Evolutionary conservation across 2,888 invertebrate species (phyloP), one percentile per base, ranked within the genome.

Genomic region (Drosophila bunnanda): DNA sequence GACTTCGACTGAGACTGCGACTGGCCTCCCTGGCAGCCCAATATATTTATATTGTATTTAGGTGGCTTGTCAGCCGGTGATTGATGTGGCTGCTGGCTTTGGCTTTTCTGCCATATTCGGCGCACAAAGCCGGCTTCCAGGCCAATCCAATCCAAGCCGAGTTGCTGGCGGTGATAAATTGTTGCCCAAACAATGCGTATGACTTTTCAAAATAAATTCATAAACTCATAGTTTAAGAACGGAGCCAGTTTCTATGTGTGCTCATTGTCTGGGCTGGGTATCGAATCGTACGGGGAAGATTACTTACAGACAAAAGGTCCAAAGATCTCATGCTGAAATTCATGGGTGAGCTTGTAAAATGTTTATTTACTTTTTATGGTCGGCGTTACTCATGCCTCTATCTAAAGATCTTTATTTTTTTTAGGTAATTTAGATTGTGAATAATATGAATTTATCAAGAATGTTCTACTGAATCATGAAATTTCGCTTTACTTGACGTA

Each of bases 41-140:
- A 53, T 72, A 67, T 65, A 64, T 50, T 48, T 66, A 62, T 79
- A 79, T 83, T 82, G 85, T 82, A 81, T 82, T 87, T 84, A 79
- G 82, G 82, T 82, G 82, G 82, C 82, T 78, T 81, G 82, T 84
- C 85, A 64, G 72, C 44, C 67, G 52, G 76, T 82, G 88, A 82
- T 82, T 82, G 86, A 82, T 82, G 82, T 82, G 82, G 68, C 71
- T 69, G 60, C 52, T 64, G 65, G 65, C 50, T 57, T 69, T 69
- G 69, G 57, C 52, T 57, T 72, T 65, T 54, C 56, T 54, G 72
- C 75, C 75, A 38, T 72, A 66, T 72, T 58, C 50, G 74, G 75
- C 46, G 41, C 53, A 74, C 73, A 69, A 57, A 57, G 57, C 38
- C 39, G 17, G 13, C 46, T 17, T 43, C 36, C 44, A 50, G 50